Evolutionary conservation across 2,797 vertebrate species (phyloP).

Genomic region (Sarcophilus harrisii): DNA sequence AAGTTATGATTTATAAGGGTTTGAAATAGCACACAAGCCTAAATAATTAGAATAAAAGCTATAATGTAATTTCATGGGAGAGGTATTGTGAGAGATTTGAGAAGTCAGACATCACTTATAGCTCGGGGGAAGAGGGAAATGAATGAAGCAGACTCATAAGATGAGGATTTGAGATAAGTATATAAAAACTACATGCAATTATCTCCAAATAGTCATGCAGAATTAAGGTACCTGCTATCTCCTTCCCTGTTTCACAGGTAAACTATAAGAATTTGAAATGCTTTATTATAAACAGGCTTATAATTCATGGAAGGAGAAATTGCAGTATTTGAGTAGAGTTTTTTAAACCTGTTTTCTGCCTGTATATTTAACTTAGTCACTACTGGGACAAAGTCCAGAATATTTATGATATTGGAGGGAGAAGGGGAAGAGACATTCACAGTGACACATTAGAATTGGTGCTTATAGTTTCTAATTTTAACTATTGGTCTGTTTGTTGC

Average conservation of each 20-base stretch:
- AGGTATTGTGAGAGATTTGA: not conserved
- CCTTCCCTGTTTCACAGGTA: not conserved
- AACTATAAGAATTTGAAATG: not conserved
- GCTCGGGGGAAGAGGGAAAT: not conserved
- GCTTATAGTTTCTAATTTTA: conserved; percentile 52
- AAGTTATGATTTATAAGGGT: not conserved
- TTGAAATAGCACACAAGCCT: not conserved
- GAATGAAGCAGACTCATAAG: conserved; percentile 1
- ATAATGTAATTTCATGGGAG: not conserved
- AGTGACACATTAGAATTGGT: conserved; percentile 33
- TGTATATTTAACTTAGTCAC: conserved; percentile 26
- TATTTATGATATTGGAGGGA: conserved; percentile 14
- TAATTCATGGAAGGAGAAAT: conserved; percentile 3
- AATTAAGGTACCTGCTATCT: not conserved
- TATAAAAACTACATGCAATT: not conserved
- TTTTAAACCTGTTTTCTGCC: not conserved
- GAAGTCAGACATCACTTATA: not conserved
- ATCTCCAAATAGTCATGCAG: not conserved
- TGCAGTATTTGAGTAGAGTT: conserved; percentile 18
- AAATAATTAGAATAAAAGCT: not conserved
- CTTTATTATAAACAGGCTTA: not conserved
- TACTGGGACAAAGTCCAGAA: conserved; percentile 53
- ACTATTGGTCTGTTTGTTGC: not conserved
- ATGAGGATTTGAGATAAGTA: not conserved
- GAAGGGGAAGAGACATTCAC: conserved; percentile 28